These are phyloP conservation scores for Malthinus flaveolus DNA, from an alignment of 2,888 invertebrate species.

Conservation along the genomic window DNA sequence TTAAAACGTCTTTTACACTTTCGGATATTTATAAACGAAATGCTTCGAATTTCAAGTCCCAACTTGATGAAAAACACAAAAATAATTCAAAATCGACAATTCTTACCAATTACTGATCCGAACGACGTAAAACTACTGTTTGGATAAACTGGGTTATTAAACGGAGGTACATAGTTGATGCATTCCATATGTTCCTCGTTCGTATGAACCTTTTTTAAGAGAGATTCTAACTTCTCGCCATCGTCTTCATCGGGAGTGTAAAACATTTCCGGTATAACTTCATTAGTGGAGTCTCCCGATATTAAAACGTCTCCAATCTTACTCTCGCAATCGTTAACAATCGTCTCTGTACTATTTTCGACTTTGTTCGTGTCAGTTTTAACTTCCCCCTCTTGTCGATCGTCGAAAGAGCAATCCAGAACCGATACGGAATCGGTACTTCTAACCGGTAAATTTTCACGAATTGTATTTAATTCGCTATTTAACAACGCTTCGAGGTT, in stretches of 20 bases:
- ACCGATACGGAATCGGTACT: constrained; percentile 47
- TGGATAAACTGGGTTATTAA: constrained; percentile 55
- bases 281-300: no score
- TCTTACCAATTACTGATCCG: constrained; percentile 49
- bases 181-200: constrained; percentile 32
- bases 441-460: constrained; percentile 43
- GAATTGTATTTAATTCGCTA: constrained; percentile 45
- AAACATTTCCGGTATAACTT: constrained; percentile 42
- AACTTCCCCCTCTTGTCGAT: not conserved
- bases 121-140: constrained; percentile 50
- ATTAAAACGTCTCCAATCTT: constrained; percentile 17
- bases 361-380: not conserved
- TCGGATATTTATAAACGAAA: no score
- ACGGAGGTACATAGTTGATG: constrained; percentile 53
- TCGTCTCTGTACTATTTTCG: not conserved
- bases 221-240: constrained; percentile 20
- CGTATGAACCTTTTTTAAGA: constrained; percentile 21
- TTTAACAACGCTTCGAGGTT: constrained; percentile 44
- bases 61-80: no score
- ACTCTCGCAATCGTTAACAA: constrained; percentile 1
- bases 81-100: not conserved
- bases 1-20: no score
- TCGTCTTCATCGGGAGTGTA: constrained; percentile 53
- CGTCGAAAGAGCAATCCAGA: not conserved
- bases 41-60: no score